Evolutionary conservation across 2,113 vertebrate genomes (phyloP), one percentile per base, ranked within the genome.

Genomic region (Mola mola): DNA sequence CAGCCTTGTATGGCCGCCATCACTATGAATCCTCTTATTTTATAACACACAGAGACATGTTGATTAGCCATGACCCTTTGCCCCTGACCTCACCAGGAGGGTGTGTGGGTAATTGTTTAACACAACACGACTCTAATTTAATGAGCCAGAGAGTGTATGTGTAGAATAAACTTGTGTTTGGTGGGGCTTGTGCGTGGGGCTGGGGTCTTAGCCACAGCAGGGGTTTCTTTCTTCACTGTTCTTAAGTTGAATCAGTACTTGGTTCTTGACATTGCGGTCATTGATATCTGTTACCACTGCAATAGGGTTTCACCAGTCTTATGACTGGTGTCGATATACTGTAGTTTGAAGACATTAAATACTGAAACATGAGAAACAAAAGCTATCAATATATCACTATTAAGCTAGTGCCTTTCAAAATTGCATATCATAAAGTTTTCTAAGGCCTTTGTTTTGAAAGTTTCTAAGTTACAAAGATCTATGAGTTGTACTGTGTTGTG

Each of bases 51-150:
- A n/a, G n/a, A n/a, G n/a, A n/a, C n/a, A 55, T 81, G 75, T 82
- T 71, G 65, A 85, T 85, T 79, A 70, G 63, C 75, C 85, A 87
- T 83, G 79, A 90, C 83, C 88, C 84, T 72, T 65, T 85, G 84
- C 75, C 86, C 81, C 65, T 34, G 65, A 75, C 66, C 78, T 67
- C 76, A 83, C 72, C 78, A 70, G 75, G 76, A 87, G 66, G 62
- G 81, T 72, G 79, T 72, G 69, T 62, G 83, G 82, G 67, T 72
- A 86, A 75, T 50, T 22, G 78, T 77, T 74, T 58, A 44, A 49
- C 85, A 47, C 84, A 90, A 88, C 82, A 83, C 17, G 87, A 22
- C 59, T 80, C 83, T 90, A 88, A 88, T 89, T 88, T 90, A 90
- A 90, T 88, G 87, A 87, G 84, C 74, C 53, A 19, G 69, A 19